Percentiles rank a stretch among this genome's conserved stretches.
Evolutionary conservation across 1,140 invertebrate genomes (phyloP).

Genomic region (Cotesia glomerata): DNA sequence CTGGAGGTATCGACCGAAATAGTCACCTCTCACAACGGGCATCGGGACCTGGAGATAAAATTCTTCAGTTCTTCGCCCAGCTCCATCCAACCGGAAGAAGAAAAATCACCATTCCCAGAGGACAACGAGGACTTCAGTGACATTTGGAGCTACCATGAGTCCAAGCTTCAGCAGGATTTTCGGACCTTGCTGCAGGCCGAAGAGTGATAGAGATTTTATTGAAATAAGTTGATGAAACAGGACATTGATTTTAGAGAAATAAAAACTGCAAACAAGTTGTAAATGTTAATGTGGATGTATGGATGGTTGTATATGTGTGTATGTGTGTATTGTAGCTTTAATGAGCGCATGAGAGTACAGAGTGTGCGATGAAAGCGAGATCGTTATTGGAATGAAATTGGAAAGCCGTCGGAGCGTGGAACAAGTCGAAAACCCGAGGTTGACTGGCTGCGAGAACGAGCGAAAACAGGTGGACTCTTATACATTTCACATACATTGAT

Average conservation of each 20-base stretch:
- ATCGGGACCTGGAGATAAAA: conserved; percentile 79
- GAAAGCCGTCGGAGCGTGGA: conserved; percentile 15
- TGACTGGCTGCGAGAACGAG: conserved; percentile 17
- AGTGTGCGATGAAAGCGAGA: background rate
- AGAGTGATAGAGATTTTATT: conserved; percentile 42
- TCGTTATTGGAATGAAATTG: conserved; percentile 14
- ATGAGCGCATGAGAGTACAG: background rate
- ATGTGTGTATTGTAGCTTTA: background rate
- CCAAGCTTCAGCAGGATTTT: conserved; percentile 59
- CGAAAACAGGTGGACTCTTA: conserved; percentile 13
- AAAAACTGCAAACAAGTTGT: background rate
- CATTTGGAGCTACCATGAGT: conserved; percentile 61
- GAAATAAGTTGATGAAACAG: background rate
- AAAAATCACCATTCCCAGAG: conserved; percentile 37
- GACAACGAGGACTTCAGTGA: conserved; percentile 52
- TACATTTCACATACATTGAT: background rate
- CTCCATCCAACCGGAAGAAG: conserved; percentile 41
- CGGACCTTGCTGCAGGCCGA: conserved; percentile 57
- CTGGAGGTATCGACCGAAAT: conserved; percentile 80
- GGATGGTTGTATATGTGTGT: background rate
- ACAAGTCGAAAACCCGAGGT: conserved; percentile 17
- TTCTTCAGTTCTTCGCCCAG: conserved; percentile 70
- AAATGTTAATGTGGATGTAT: background rate
- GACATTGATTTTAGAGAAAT: no score
- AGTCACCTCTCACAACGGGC: conserved; percentile 77